Evolutionary conservation across 2,888 invertebrate genomes (phyloP).

Genomic region (Bruchidius siliquastri): DNA sequence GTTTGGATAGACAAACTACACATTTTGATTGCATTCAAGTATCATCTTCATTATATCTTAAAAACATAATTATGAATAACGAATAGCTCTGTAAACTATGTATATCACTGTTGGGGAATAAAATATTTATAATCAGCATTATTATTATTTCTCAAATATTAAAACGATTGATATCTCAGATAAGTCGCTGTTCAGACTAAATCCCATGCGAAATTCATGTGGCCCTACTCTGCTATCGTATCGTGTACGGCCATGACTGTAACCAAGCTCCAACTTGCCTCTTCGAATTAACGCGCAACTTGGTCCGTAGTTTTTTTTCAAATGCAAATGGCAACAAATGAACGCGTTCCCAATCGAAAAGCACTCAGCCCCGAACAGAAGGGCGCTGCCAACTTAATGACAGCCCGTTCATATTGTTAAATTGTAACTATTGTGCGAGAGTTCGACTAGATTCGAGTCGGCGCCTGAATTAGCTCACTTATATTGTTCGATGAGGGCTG

Average conservation of each 20-base stretch:
- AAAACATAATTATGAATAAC: too few species aligned
- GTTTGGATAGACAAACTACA: too few species aligned
- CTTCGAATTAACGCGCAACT: background rate
- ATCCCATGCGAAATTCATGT: too few species aligned
- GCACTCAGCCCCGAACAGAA: background rate
- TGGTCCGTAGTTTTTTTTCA: background rate
- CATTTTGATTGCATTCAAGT: too few species aligned
- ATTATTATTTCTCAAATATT: too few species aligned
- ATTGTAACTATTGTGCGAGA: slow-evolving; percentile 22
- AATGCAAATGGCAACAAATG: background rate
- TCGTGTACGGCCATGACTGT: background rate
- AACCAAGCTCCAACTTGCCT: background rate
- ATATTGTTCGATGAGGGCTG: background rate
- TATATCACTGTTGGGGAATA: too few species aligned
- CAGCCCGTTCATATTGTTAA: slow-evolving; percentile 22
- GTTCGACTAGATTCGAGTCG: background rate
- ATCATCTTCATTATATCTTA: too few species aligned
- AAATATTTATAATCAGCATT: too few species aligned
- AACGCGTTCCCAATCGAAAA: background rate
- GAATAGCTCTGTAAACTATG: too few species aligned
- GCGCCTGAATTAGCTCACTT: background rate
- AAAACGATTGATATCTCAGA: too few species aligned
- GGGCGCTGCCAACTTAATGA: slow-evolving; percentile 14
- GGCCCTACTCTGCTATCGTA: too few species aligned
- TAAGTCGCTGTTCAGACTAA: too few species aligned